Base-by-base conservation (phyloP, 2,113 vertebrate species). In the Takifugu bimaculatus region DNA sequence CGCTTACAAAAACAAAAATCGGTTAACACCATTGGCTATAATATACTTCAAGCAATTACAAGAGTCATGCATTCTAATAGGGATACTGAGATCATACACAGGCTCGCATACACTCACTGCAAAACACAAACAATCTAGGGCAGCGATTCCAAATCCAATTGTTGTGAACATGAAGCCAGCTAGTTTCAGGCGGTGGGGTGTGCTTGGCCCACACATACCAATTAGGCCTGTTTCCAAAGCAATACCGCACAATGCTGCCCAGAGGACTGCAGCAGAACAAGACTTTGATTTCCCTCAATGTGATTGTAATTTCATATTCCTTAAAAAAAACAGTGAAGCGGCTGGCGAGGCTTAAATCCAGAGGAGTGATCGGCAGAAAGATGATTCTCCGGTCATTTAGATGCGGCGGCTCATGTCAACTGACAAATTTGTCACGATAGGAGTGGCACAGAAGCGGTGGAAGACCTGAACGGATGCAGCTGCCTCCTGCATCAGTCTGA, bases 201-300 rank as follows among this genome's bases (percentile, higher is more conserved):
- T 87, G 83, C 88, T 89, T 91, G 88, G 87, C 85, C 86, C 88
- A 89, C 83, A 88, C 87, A 87, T 85, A 88, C 87, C 88, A 89
- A 90, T 91, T 91, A 91, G 88, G 88, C 80, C 70, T 25, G 68
- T 81, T 86, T 90, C 88, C 86, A 86, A 85, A 85, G 81, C 84
- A 87, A 83, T 89, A 84, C 79, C 72, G 74, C 79, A 81, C 82
- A 83, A 85, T 85, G 78, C 82, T 84, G 78, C 83, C 83, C 78
- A 81, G 85, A 86, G 83, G 82, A 88, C 79, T 78, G 75, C 84
- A 82, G 79, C 85, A 75, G 82, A 88, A 88, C 79, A 87, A 86
- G 81, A 88, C 85, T 87, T 85, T 87, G 85, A 88, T 89, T 89
- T 88, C 84, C 81, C 79, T 81, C 84, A 84, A 83, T 87, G 80